Conservation (phyloP, 2,888 invertebrate genomes). For the Globia sparganii region DNA sequence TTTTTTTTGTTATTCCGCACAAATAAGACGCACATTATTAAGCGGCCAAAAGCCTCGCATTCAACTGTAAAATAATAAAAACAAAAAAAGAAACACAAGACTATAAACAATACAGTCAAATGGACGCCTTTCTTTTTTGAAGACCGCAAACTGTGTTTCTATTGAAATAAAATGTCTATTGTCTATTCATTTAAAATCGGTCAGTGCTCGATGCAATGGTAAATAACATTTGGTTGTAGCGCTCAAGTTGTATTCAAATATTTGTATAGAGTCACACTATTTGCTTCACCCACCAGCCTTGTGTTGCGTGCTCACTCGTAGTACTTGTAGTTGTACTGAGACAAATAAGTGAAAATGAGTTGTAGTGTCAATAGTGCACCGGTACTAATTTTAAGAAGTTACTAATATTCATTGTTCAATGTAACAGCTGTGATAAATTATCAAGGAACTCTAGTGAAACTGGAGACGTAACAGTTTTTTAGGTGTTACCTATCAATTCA, state of each 20-base stretch:
- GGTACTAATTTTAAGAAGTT: neutral
- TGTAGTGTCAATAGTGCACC: neutral
- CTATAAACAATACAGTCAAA: neutral
- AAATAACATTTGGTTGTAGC: constrained; percentile 35
- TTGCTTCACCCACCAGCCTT: constrained; percentile 10
- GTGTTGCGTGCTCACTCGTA: constrained; percentile 7
- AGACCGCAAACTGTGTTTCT: neutral
- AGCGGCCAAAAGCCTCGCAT: neutral
- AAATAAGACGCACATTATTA: neutral
- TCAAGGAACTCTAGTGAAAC: neutral
- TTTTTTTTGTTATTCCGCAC: neutral
- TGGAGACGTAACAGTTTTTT: no score
- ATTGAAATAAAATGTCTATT: neutral
- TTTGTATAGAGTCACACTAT: constrained; percentile 34
- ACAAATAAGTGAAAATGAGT: constrained; percentile 16
- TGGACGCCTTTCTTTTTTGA: neutral
- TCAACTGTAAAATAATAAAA: neutral
- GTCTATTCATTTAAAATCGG: constrained; percentile 1
- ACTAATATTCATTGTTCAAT: neutral
- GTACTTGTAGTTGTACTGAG: constrained; percentile 11
- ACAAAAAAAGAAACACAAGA: neutral
- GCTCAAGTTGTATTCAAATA: constrained; percentile 47
- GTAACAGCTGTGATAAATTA: neutral
- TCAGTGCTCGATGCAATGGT: constrained; percentile 17
- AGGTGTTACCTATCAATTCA: no score